Evolutionary conservation across 1,140 invertebrate genomes (phyloP).

Genomic region (Aphis gossypii): DNA sequence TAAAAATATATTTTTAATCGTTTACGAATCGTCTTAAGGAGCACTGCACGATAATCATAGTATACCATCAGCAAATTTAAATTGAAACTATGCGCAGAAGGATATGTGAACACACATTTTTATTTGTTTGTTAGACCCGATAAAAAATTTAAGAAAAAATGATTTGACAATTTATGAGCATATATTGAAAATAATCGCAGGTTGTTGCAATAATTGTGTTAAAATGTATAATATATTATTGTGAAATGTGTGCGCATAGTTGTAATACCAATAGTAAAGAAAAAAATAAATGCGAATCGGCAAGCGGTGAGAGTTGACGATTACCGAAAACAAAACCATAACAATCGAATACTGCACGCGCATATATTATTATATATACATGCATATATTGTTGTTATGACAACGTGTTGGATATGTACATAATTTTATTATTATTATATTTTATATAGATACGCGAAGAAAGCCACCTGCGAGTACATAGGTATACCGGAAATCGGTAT

Average conservation of each 20-base stretch:
- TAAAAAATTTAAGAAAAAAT: not conserved
- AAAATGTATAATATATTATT: not conserved
- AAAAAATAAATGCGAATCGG: not conserved
- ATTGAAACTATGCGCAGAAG: not conserved
- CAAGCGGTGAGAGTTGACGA: not conserved
- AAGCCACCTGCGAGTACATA: not conserved
- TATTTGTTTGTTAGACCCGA: not conserved
- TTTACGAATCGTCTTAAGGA: not conserved
- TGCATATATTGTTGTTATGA: not conserved
- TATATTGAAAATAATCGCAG: not conserved
- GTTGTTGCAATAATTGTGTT: not conserved
- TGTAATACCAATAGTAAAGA: not conserved
- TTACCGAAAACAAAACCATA: not conserved
- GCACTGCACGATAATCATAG: not conserved
- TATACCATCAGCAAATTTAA: not conserved
- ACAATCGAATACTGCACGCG: not conserved
- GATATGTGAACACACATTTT: not conserved
- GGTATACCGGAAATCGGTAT: constrained; percentile 5
- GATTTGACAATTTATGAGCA: not conserved
- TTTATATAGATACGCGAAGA: not conserved
- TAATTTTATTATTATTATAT: not conserved
- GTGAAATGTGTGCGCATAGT: not conserved
- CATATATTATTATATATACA: not conserved
- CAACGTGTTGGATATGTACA: not conserved
- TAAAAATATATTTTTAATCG: not conserved